Conservation (phyloP, 1,140 invertebrate species). For the Pararge aegeria region DNA sequence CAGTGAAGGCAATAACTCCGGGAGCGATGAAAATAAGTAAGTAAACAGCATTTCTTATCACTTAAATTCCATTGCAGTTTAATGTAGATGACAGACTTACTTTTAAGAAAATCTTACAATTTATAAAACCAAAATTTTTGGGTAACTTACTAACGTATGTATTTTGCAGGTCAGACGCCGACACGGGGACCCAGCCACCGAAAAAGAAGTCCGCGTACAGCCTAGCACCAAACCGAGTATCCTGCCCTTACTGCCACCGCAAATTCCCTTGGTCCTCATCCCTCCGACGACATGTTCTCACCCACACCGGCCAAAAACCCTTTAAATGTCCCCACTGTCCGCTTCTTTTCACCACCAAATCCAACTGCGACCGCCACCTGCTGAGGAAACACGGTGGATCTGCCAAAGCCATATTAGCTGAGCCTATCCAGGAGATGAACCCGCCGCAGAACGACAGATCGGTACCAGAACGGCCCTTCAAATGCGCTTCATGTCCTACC, state of each 20-base stretch:
- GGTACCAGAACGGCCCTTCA: conserved; percentile 90
- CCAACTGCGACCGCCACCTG: conserved; percentile 97
- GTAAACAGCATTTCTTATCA: conserved; percentile 33
- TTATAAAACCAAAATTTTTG: neutral
- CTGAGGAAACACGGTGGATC: conserved; percentile 90
- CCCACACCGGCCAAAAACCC: conserved; percentile 97
- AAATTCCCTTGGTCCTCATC: conserved; percentile 98
- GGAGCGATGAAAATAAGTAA: conserved; percentile 88
- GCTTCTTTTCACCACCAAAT: conserved; percentile 97
- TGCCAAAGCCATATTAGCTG: conserved; percentile 63
- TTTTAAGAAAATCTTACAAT: neutral
- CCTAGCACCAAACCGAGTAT: conserved; percentile 94
- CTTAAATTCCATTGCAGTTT: too few species aligned
- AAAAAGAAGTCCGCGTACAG: conserved; percentile 98
- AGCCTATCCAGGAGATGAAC: conserved; percentile 56
- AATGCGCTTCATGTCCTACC: conserved; percentile 91
- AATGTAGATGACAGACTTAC: neutral
- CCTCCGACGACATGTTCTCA: conserved; percentile 93
- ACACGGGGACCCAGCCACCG: conserved; percentile 76
- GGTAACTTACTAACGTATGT: conserved; percentile 1
- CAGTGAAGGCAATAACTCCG: conserved; percentile 90
- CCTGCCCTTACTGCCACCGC: conserved; percentile 94
- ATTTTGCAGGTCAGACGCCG: conserved; percentile 80
- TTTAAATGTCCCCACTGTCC: conserved; percentile 96
- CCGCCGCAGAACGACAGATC: conserved; percentile 79